Evolutionary conservation across 2,797 vertebrate genomes (phyloP).

Genomic region (Semaprochilodus insignis): DNA sequence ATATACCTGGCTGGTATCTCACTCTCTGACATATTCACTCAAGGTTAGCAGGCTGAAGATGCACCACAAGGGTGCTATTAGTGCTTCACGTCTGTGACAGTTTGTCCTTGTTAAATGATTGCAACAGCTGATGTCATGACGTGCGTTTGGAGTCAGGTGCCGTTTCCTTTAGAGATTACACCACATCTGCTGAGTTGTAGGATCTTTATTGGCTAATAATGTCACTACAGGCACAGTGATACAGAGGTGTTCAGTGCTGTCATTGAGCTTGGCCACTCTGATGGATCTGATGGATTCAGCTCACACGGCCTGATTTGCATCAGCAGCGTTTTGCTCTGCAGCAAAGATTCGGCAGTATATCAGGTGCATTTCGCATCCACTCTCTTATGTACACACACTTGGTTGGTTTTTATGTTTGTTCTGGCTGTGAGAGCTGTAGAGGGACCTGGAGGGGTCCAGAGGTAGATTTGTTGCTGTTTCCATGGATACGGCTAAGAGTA

Average conservation of each 20-base stretch:
- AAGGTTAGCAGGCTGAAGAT: too few species aligned
- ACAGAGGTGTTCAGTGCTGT: neutral
- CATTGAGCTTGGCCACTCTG: neutral
- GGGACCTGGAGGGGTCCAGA: conserved; percentile 22
- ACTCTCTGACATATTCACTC: too few species aligned
- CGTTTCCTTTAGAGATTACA: neutral
- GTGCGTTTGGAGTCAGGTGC: too few species aligned
- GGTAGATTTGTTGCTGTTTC: conserved; percentile 64
- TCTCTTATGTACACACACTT: neutral
- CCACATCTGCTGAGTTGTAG: neutral
- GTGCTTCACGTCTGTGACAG: too few species aligned
- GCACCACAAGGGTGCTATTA: too few species aligned
- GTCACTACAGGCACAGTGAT: neutral
- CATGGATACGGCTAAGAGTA: conserved; percentile 68
- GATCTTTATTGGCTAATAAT: neutral
- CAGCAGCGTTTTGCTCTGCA: neutral
- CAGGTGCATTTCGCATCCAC: neutral
- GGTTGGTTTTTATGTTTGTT: conserved; percentile 11
- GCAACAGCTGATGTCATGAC: too few species aligned
- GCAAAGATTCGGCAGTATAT: neutral
- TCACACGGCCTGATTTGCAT: neutral
- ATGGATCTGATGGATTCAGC: neutral
- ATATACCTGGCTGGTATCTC: too few species aligned
- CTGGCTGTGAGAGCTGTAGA: conserved; percentile 37
- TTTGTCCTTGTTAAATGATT: too few species aligned